These are phyloP conservation scores for Prunella himalayana DNA, from an alignment of 2,113 vertebrate species.

Conservation along the genomic window DNA sequence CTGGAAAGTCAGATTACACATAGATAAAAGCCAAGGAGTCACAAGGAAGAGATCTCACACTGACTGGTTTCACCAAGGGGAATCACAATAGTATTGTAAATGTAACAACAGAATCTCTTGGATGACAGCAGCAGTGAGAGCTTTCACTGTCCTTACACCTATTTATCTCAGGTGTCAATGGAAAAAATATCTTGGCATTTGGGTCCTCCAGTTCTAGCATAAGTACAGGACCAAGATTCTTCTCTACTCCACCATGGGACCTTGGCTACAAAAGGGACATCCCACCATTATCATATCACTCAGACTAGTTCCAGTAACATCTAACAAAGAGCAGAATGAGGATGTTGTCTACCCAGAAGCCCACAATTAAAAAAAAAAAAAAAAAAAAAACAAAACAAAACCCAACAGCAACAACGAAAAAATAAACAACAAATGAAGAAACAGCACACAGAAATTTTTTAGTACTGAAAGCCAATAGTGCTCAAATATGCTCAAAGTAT, in stretches of 20 bases:
- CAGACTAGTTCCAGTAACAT: not conserved
- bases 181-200: not conserved
- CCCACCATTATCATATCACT: accelerated
- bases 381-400: not conserved
- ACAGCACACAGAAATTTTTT: not conserved
- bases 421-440: not conserved
- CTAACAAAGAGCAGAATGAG: not conserved
- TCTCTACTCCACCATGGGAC: not conserved
- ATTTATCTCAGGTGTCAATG: not conserved
- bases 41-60: not conserved
- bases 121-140: not conserved
- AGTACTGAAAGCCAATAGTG: not conserved
- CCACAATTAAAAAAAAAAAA: not conserved
- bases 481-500: not conserved
- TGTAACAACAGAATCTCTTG: not conserved
- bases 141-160: not conserved
- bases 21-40: not conserved
- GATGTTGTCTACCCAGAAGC: not conserved
- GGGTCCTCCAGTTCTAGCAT: not conserved
- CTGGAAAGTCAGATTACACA: not conserved
- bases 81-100: not conserved
- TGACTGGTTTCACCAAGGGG: not conserved
- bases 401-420: not conserved
- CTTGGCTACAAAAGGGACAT: not conserved
- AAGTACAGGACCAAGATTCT: not conserved